Percentiles rank a stretch among this genome's conserved stretches.
phyloP scores from a whole-genome alignment of 2,888 invertebrate genomes.

The Spilosoma lubricipeda region DNA sequence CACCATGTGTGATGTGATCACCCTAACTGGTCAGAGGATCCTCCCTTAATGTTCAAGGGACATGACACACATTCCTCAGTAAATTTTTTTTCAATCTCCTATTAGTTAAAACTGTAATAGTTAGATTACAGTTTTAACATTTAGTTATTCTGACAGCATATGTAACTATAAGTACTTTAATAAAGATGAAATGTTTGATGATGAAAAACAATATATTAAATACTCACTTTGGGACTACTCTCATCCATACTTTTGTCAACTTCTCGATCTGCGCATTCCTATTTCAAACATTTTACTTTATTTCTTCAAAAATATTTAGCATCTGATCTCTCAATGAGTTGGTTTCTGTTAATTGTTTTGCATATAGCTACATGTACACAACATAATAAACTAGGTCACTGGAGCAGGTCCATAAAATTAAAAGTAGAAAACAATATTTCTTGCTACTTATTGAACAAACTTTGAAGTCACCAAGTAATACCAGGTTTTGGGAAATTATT shows the following conservation, averaged over 20 bases:
- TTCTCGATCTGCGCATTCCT: constrained; percentile 32
- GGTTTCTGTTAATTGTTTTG: constrained; percentile 8
- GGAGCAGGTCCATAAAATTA: constrained; percentile 50
- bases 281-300: constrained; percentile 38
- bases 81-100: too few relatives aligned
- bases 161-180: not conserved
- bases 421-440: constrained; percentile 24
- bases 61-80: too few relatives aligned
- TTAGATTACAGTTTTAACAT: too few relatives aligned
- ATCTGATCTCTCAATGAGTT: too few relatives aligned
- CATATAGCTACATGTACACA: not conserved
- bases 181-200: too few relatives aligned
- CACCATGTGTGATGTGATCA: too few relatives aligned
- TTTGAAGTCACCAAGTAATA: constrained; percentile 27
- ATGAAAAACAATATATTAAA: not conserved
- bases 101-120: not conserved
- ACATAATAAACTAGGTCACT: constrained; percentile 64
- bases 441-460: constrained; percentile 67
- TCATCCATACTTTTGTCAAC: constrained; percentile 65
- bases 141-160: not conserved
- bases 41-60: too few relatives aligned
- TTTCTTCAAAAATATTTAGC: not conserved
- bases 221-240: constrained; percentile 49
- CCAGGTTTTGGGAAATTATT: constrained; percentile 26
- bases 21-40: too few relatives aligned